Evolutionary conservation across 2,888 invertebrate genomes (phyloP).

Genomic region (Thelaira solivaga): DNA sequence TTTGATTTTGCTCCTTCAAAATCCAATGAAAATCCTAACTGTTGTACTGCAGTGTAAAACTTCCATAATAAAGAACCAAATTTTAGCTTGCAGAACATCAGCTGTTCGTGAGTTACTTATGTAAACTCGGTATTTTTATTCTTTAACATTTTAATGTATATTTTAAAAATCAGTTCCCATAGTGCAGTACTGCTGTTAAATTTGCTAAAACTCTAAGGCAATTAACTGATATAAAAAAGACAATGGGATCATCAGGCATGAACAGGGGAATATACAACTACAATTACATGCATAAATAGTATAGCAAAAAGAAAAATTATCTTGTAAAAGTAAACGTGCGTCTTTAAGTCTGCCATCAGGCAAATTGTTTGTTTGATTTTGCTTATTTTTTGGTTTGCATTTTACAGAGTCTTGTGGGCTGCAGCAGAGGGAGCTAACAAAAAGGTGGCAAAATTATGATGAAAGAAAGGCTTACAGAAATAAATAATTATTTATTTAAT

Average conservation of each 20-base stretch:
- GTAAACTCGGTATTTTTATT: neutral
- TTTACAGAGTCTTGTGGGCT: neutral
- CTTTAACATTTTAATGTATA: neutral
- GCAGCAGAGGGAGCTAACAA: slow-evolving; percentile 4
- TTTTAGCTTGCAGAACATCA: too few species aligned
- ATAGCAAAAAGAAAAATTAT: slow-evolving; percentile 1
- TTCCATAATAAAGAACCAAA: too few species aligned
- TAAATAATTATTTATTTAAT: slow-evolving; percentile 23
- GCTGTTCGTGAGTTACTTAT: too few species aligned
- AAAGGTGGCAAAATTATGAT: slow-evolving; percentile 37
- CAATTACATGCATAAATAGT: too few species aligned
- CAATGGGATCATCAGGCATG: slow-evolving; percentile 41
- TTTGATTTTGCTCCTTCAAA: too few species aligned
- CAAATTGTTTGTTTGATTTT: slow-evolving; percentile 27
- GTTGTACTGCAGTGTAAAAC: too few species aligned
- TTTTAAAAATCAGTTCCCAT: neutral
- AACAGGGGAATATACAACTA: slow-evolving; percentile 6
- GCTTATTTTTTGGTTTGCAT: slow-evolving; percentile 4
- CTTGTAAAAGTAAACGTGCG: slow-evolving; percentile 49
- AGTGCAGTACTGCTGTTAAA: slow-evolving; percentile 1
- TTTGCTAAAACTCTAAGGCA: slow-evolving; percentile 24
- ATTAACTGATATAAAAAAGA: slow-evolving; percentile 38
- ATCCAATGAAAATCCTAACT: too few species aligned
- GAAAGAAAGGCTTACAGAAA: slow-evolving; percentile 25
- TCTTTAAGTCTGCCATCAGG: slow-evolving; percentile 53